A percentile compares a stretch with the other conserved stretches of the same genome.
Conservation (phyloP, 2,113 vertebrate genomes). For the Lota lota region DNA sequence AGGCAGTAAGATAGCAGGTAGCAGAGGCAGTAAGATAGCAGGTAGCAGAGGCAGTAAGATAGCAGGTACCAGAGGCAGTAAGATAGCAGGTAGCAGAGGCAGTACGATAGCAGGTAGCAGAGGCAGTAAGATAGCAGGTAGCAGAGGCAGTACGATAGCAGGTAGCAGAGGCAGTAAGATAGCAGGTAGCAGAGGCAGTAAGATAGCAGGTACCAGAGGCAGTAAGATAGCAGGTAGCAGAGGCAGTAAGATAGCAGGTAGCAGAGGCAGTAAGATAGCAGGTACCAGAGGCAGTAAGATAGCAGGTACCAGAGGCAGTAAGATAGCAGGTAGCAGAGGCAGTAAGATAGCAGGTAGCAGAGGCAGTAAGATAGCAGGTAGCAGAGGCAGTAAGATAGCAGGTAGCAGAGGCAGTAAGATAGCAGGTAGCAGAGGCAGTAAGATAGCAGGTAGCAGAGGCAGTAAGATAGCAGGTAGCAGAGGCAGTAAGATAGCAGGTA, state of each 20-base stretch:
- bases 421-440: background rate
- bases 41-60: background rate
- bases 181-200: background rate
- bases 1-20: too few relatives aligned
- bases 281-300: background rate
- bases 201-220: too few relatives aligned
- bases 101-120: too few relatives aligned
- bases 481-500: too few relatives aligned
- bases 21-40: conserved; percentile 3
- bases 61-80: background rate
- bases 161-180: conserved; percentile 6
- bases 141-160: too few relatives aligned
- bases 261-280: conserved; percentile 3
- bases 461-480: background rate
- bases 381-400: too few relatives aligned
- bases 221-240: background rate
- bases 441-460: too few relatives aligned
- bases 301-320: background rate
- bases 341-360: too few relatives aligned
- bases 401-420: conserved; percentile 6
- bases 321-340: background rate
- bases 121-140: background rate
- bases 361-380: background rate
- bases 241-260: too few relatives aligned
- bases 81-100: background rate